These are phyloP conservation scores for Scolopax mira DNA, from an alignment of 2,113 vertebrate genomes.

Conservation along the genomic window DNA sequence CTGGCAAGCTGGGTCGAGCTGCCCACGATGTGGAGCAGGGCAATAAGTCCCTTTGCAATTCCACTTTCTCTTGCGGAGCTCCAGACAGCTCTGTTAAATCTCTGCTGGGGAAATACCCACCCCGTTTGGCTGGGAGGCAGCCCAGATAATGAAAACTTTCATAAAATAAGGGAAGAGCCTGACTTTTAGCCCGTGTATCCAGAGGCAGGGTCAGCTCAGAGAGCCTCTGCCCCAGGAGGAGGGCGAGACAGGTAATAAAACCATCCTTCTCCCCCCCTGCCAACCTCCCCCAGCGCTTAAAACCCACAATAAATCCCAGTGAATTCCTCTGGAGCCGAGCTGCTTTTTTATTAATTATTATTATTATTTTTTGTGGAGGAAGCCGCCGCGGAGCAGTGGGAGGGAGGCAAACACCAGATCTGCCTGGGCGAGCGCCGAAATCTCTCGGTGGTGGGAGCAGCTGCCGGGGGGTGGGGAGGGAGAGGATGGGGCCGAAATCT, in stretches of 20 bases:
- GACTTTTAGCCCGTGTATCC: conserved; percentile 8
- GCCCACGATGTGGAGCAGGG: fast-evolving
- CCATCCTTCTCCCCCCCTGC: not conserved
- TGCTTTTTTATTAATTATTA: not conserved
- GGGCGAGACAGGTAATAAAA: conserved; percentile 49
- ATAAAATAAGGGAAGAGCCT: conserved; percentile 5
- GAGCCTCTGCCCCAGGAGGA: not conserved
- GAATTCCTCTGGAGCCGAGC: not conserved
- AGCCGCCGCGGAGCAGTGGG: not conserved
- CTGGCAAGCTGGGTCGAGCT: not conserved
- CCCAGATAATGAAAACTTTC: conserved; percentile 49
- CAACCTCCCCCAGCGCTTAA: not conserved
- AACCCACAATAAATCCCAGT: not conserved
- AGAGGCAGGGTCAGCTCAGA: conserved; percentile 44
- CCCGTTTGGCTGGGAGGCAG: conserved; percentile 31
- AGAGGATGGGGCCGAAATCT: not conserved
- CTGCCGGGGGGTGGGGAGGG: not conserved
- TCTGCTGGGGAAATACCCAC: conserved; percentile 22
- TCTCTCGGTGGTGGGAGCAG: not conserved
- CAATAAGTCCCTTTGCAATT: not conserved
- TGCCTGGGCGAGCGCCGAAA: not conserved
- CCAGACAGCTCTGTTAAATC: conserved; percentile 35
- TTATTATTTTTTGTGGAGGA: not conserved
- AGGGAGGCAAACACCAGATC: conserved; percentile 28
- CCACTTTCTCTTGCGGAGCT: conserved; percentile 6